A percentile compares a stretch with the other conserved stretches of the same genome.
These are phyloP conservation scores for Morone saxatilis DNA, from an alignment of 2,113 vertebrate species.

Conservation along the genomic window DNA sequence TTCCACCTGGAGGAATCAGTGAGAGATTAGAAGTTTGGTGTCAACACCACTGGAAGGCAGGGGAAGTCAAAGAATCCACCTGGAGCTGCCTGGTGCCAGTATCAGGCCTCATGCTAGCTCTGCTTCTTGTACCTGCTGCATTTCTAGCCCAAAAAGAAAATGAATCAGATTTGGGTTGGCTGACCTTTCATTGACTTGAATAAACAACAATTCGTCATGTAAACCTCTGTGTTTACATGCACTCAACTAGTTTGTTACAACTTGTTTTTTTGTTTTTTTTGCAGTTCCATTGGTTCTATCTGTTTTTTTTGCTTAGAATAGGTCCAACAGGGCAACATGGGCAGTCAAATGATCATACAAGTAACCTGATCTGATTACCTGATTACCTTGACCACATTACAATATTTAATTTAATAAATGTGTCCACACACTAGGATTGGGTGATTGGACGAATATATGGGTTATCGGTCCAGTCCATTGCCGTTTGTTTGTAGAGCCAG, in stretches of 20 bases:
- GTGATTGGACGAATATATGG: no score
- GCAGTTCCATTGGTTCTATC: not conserved
- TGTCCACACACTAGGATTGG: no score
- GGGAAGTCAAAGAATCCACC: conserved; percentile 44
- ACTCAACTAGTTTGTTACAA: not conserved
- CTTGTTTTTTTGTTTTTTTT: not conserved
- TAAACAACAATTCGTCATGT: conserved; percentile 18
- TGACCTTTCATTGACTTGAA: conserved; percentile 29
- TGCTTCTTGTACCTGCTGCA: conserved; percentile 30
- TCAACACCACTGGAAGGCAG: conserved; percentile 29
- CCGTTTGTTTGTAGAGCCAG: no score
- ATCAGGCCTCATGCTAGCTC: conserved; percentile 42
- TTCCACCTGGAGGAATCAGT: conserved; percentile 46
- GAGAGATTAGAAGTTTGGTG: conserved; percentile 38
- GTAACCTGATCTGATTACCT: no score
- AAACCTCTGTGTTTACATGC: not conserved
- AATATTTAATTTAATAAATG: no score
- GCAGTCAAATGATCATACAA: not conserved
- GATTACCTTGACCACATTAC: no score
- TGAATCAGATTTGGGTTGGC: conserved; percentile 41
- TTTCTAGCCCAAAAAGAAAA: conserved; percentile 48
- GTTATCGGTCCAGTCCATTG: no score
- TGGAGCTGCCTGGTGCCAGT: conserved; percentile 57
- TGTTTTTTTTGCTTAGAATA: not conserved
- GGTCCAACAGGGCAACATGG: not conserved